Evolutionary conservation across 2,113 vertebrate species (phyloP), one percentile per base, ranked within the genome.

Genomic region (Gorsachius goisagi): DNA sequence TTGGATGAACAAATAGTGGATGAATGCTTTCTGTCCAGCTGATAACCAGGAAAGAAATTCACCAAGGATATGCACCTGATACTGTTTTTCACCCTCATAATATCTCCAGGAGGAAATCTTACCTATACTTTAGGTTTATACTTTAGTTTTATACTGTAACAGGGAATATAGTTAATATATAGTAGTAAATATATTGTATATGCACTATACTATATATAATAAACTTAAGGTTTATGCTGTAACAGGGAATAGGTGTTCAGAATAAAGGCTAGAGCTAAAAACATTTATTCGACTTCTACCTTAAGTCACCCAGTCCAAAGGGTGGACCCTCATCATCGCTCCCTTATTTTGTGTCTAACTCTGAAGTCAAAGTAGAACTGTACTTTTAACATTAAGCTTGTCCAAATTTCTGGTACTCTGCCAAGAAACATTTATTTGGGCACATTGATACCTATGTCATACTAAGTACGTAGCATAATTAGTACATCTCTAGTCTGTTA

Each of bases 221-320:
- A 44, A 44, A 44, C 41, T 44, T 44, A 15, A 44, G 41, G 41
- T 44, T 44, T 44, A 44, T 44, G 41, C 41, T 44, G 15, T 44
- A 76, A 55, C 0, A 0, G 32, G 22, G 19, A 93, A 23, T 5
- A 16, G 6, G 1, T 32, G 32, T 60, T 88, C 18, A 52, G n/a
- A 71, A 45, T 45, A 62, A 84, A 59, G 22, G 22, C 20, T 80
- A 16, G 9, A 80, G 15, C 15, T 90, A 32, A 93, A 93, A 83
- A 23, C 8, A 32, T 56, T 19, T 6, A 7, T 91, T 81, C 1
- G 1, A 21, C 15, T 75, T 63, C 56, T 81, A 15, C 52, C 69
- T 72, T 47, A 79, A 78, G 44, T 71, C 16, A 41, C 20, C 5
- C 8, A 49, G 56, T 56, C 17, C 24, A 62, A 74, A 89, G 11